A percentile compares a stretch with the other conserved stretches of the same genome.
phyloP scores from a whole-genome alignment of 1,140 invertebrate species.

The Eumeta japonica region DNA sequence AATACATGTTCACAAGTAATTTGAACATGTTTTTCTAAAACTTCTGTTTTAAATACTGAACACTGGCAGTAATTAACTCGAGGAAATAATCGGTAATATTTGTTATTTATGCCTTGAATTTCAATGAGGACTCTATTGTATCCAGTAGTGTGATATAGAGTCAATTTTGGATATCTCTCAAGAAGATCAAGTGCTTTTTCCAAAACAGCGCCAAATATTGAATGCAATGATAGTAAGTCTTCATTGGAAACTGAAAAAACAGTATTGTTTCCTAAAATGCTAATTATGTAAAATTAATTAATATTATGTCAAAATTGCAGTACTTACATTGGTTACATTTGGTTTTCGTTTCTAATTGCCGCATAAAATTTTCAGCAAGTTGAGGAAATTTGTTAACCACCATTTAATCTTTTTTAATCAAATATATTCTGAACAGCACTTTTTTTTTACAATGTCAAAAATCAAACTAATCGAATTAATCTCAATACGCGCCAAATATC shows the following conservation, averaged over 20 bases:
- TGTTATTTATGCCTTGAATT: conserved; percentile 59
- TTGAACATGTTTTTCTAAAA: conserved; percentile 50
- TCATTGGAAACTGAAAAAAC: conserved; percentile 56
- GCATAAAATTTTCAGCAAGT: no score
- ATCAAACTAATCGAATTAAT: no score
- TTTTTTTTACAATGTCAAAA: no score
- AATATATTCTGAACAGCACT: no score
- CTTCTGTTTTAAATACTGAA: conserved; percentile 59
- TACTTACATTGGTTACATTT: no score
- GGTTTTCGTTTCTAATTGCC: no score
- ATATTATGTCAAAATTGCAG: no score
- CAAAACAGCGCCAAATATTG: conserved; percentile 58
- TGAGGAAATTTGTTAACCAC: no score
- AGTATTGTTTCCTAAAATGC: no score
- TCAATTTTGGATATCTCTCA: conserved; percentile 54
- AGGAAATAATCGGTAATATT: conserved; percentile 61
- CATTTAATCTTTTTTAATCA: no score
- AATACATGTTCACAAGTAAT: conserved; percentile 68
- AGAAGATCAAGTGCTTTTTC: conserved; percentile 62
- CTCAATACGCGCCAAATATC: no score
- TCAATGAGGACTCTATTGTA: conserved; percentile 52
- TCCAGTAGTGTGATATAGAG: conserved; percentile 37
- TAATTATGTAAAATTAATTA: no score
- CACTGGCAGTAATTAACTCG: conserved; percentile 66
- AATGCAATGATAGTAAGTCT: conserved; percentile 55